Evolutionary conservation across 2,797 vertebrate species (phyloP), one percentile per base, ranked within the genome.

Genomic region (Xyrichtys novacula): DNA sequence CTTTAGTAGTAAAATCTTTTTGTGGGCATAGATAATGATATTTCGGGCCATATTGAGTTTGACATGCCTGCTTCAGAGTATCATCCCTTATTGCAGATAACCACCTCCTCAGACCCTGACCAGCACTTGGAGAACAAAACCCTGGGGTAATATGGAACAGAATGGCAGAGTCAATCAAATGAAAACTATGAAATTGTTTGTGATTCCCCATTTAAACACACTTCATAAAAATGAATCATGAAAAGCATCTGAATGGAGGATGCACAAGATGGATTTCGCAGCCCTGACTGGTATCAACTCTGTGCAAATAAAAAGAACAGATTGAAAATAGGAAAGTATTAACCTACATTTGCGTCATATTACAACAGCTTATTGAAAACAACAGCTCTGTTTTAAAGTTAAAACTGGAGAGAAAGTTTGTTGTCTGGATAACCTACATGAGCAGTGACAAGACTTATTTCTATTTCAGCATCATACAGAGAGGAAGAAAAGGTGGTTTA

Each of bases 141-240:
- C 49, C 48, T 0, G 0, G 1, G 23, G 59, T 22, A 42, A 25
- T 31, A 42, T 56, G 39, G 28, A 63, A 28, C 34, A 32, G 19
- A 61, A 75, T 34, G 43, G 6, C 19, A 1, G 29, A 28, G 39
- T 28, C 60, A 49, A 77, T 74, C 38, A 31, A 57, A 62, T 31
- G 5, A 65, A 65, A 49, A 28, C 48, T 53, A 43, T 56, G 28
- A 40, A 6, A 40, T 17, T 38, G 9, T 19, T 7, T 19, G 23
- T 25, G 14, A 65, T 54, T 57, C 4, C 7, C 9, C 23, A 32
- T 49, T 62, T 59, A 57, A 67, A 71, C 50, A 15, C 17, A 60
- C 42, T 71, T 29, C 12, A 7, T 46, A 12, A 46, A 46, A 46
- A 25, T 46, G 11, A 31, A 26, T 28, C 9, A 19, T 29, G 7